Evolutionary conservation across 2,797 vertebrate genomes (phyloP), one percentile per base, ranked within the genome.

Genomic region (Ispidina picta): DNA sequence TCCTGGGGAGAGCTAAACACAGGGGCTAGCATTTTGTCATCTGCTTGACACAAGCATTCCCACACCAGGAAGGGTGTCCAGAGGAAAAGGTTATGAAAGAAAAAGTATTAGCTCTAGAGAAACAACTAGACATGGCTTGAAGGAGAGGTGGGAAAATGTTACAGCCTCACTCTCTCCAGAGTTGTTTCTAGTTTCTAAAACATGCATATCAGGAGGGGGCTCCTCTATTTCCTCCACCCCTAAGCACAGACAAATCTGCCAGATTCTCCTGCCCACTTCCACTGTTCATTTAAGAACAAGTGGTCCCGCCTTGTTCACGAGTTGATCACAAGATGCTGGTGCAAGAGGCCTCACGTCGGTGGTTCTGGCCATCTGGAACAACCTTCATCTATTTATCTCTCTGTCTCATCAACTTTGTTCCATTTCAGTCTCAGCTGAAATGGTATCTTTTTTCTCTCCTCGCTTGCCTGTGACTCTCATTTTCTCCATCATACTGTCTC

Each of bases 351-450:
- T 73, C 87, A n/a, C 1, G 0, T 56, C 51, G 71, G 28, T 13
- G 70, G 52, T 60, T 26, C 0, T 64, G 23, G 66, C 87, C 85
- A 64, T 66, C 70, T 83, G 91, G 75, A 95, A 58, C 63, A 75
- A 15, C 25, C 41, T 41, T 44, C 4, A 0, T 7, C 8, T 44
- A 35, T 43, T 60, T 88, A 35, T 43, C 64, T 88, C 79, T 75
- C 31, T 16, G 4, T 79, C 64, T 92, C 91, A 70, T 29, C 8
- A 4, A 65, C 60, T 83, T 75, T 55, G 52, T 78, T 87, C 70
- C 79, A 43, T 88, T 92, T 88, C 77, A 86, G 33, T 74, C 92
- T 88, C 78, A 93, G 52, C 41, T 84, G 77, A 88, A 93, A 82
- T 77, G 6, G 9, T 25, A 44, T 77, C 44, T 86, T 83, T 73